phyloP scores from a whole-genome alignment of 2,888 invertebrate genomes.

The Pollenia amentaria region DNA sequence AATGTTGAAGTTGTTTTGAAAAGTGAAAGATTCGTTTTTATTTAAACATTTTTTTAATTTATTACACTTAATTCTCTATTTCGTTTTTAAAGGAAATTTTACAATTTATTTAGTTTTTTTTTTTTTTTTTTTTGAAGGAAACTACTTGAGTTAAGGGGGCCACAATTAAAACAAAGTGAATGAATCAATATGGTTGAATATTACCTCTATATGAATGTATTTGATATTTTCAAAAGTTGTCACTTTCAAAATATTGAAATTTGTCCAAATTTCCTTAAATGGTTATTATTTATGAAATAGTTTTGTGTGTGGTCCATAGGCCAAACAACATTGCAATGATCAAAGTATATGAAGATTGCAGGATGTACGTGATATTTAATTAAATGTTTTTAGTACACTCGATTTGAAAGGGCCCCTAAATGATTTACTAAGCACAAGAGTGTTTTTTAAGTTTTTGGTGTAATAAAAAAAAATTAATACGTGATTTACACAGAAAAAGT shows the following conservation, averaged over 20 bases:
- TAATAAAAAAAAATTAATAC: too few species aligned
- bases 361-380: not conserved
- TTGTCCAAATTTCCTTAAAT: conserved; percentile 5
- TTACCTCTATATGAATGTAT: too few species aligned
- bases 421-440: too few species aligned
- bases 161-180: not conserved
- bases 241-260: not conserved
- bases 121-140: not conserved
- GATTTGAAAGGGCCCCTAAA: too few species aligned
- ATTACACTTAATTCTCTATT: conserved; percentile 58
- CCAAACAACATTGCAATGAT: too few species aligned
- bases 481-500: too few species aligned
- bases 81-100: conserved; percentile 36
- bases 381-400: too few species aligned
- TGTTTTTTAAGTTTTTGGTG: too few species aligned
- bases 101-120: conserved; percentile 1
- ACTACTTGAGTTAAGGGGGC: conserved; percentile 10
- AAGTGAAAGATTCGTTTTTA: conserved; percentile 39
- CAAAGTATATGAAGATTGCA: not conserved
- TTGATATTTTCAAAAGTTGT: too few species aligned
- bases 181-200: not conserved
- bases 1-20: conserved; percentile 57
- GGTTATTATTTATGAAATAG: not conserved
- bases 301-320: too few species aligned
- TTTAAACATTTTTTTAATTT: conserved; percentile 44